Evolutionary conservation across 1,140 invertebrate genomes (phyloP).

Genomic region (Stegodyphus mimosarum): DNA sequence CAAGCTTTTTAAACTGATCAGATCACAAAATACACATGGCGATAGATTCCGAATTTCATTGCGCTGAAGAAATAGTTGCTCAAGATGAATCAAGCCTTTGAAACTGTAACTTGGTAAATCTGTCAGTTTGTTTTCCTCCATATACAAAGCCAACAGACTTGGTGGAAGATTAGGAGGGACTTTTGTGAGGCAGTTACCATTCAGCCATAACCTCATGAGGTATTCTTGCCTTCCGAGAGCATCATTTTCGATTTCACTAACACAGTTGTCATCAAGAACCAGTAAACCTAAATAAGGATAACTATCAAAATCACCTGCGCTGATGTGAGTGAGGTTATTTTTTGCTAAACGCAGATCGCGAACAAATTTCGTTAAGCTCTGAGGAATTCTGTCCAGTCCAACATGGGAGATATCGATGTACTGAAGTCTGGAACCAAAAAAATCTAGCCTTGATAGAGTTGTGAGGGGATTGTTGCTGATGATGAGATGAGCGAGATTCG

Average conservation of each 20-base stretch:
- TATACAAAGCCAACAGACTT: slow-evolving; percentile 73
- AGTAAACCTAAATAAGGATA: slow-evolving; percentile 85
- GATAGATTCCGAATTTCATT: slow-evolving; percentile 77
- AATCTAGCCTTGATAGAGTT: slow-evolving; percentile 65
- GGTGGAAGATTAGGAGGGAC: slow-evolving; percentile 78
- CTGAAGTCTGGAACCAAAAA: slow-evolving; percentile 78
- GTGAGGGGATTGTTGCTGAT: slow-evolving; percentile 70
- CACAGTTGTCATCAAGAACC: slow-evolving; percentile 82
- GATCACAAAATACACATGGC: slow-evolving; percentile 76
- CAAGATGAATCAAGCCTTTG: slow-evolving; percentile 76
- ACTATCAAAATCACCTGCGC: slow-evolving; percentile 87
- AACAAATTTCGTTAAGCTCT: slow-evolving; percentile 85
- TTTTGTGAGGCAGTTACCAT: slow-evolving; percentile 76
- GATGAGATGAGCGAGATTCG: slow-evolving; percentile 80
- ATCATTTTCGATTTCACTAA: slow-evolving; percentile 84
- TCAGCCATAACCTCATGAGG: slow-evolving; percentile 81
- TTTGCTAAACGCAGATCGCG: slow-evolving; percentile 80
- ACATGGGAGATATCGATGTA: slow-evolving; percentile 84
- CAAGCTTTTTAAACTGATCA: slow-evolving; percentile 72
- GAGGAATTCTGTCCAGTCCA: slow-evolving; percentile 81
- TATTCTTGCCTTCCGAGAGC: slow-evolving; percentile 84
- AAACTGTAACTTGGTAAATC: slow-evolving; percentile 77
- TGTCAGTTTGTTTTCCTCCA: slow-evolving; percentile 77
- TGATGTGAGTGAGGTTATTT: slow-evolving; percentile 80
- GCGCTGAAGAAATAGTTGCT: slow-evolving; percentile 77